These are phyloP conservation scores for Ibycter americanus DNA, from an alignment of 2,797 vertebrate genomes.

Conservation along the genomic window DNA sequence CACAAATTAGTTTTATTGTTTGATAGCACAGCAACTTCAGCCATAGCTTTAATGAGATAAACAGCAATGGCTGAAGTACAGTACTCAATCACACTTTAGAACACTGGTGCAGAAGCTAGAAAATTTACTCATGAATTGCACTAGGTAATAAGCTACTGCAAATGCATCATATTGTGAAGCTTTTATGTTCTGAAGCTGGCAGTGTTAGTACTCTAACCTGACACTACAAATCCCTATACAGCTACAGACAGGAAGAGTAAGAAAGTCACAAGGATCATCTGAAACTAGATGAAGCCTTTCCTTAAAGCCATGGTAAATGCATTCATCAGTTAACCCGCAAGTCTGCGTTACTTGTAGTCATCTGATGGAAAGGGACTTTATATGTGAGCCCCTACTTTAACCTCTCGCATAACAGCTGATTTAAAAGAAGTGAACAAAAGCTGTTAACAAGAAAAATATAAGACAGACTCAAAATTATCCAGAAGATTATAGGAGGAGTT, in stretches of 20 bases:
- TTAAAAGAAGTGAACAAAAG: not conserved
- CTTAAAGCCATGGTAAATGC: not conserved
- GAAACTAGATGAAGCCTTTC: not conserved
- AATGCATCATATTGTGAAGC: not conserved
- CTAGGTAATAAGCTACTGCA: not conserved
- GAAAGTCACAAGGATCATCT: not conserved
- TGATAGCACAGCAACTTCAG: not conserved
- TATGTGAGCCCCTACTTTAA: not conserved
- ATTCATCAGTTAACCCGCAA: not conserved
- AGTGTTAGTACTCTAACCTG: not conserved
- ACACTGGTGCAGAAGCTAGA: not conserved
- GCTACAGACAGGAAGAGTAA: not conserved
- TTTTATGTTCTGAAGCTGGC: not conserved
- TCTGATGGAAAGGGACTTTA: not conserved
- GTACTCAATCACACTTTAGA: not conserved
- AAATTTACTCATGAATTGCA: not conserved
- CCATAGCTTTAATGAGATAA: not conserved
- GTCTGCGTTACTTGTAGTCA: not conserved
- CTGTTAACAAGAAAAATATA: not conserved
- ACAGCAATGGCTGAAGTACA: not conserved
- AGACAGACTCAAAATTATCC: not conserved
- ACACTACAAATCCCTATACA: not conserved
- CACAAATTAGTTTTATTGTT: not conserved
- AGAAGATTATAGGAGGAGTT: slow-evolving; percentile 12
- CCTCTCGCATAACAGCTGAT: not conserved